Percentiles rank a stretch among this genome's conserved stretches.
Evolutionary conservation across 2,113 vertebrate genomes (phyloP).

Genomic region (Hucho hucho): DNA sequence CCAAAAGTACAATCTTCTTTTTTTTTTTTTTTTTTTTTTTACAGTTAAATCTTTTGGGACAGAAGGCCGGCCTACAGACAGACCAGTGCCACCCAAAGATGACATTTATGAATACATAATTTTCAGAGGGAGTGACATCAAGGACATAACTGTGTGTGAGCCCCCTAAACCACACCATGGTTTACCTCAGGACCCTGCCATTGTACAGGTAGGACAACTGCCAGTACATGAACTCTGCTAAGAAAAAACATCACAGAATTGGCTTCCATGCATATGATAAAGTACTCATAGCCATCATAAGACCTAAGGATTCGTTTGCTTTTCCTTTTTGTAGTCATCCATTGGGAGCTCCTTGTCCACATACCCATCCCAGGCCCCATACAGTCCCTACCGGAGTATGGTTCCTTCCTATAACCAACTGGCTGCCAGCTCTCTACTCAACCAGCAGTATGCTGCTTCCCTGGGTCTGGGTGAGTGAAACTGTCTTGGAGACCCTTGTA

Average conservation of each 20-base stretch:
- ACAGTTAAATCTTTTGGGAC: conserved; percentile 94
- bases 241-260: too few species aligned
- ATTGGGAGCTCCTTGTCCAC: conserved; percentile 78
- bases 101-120: conserved; percentile 97
- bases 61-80: conserved; percentile 89
- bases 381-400: conserved; percentile 87
- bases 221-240: neutral
- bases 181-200: conserved; percentile 95
- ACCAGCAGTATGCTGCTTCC: conserved; percentile 91
- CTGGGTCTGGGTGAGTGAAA: conserved; percentile 84
- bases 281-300: too few species aligned
- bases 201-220: conserved; percentile 82
- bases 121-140: conserved; percentile 97
- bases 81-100: conserved; percentile 89
- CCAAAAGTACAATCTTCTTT: neutral
- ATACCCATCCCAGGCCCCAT: conserved; percentile 85
- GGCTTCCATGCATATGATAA: too few species aligned
- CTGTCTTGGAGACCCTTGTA: neutral
- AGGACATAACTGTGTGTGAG: conserved; percentile 97
- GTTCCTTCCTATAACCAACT: conserved; percentile 91
- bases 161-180: conserved; percentile 88
- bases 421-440: conserved; percentile 88
- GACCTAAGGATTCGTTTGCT: too few species aligned
- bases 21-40: too few species aligned
- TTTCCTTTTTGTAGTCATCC: conserved; percentile 81